A percentile compares a stretch with the other conserved stretches of the same genome.
These are phyloP conservation scores for Drosophila pseudoananassae DNA, from an alignment of 1,140 invertebrate genomes.

Conservation along the genomic window DNA sequence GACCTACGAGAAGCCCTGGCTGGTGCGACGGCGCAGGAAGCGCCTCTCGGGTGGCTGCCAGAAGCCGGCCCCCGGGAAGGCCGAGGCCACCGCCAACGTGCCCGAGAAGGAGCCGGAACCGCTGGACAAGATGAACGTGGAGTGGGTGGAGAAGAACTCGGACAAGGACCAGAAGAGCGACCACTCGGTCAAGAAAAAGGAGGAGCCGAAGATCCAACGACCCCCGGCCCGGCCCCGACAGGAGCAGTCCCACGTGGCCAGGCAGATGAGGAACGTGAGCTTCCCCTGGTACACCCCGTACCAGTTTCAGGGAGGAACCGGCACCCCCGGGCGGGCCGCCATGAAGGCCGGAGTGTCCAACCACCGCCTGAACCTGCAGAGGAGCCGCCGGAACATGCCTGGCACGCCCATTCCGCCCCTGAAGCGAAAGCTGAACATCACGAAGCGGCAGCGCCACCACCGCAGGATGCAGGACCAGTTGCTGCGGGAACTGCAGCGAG, in stretches of 20 bases:
- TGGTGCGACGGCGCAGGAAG: background rate
- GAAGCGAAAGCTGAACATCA: background rate
- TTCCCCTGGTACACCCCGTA: conserved; percentile 29
- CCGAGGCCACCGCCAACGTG: background rate
- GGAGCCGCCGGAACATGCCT: background rate
- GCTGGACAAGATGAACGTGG: background rate
- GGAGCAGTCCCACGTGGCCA: background rate
- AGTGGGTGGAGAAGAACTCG: background rate
- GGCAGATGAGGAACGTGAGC: conserved; percentile 1
- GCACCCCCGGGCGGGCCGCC: conserved; percentile 5
- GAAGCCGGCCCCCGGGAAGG: background rate
- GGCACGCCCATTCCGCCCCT: background rate
- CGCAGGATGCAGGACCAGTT: conserved; percentile 18
- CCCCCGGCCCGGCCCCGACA: too few relatives aligned
- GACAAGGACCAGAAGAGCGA: background rate
- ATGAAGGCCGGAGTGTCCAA: background rate
- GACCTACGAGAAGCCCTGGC: conserved; percentile 35
- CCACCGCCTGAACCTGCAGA: background rate
- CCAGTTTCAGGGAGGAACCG: conserved; percentile 35
- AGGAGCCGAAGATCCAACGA: background rate
- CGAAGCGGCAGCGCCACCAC: background rate
- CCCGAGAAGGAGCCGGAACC: background rate
- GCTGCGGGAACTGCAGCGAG: conserved; percentile 17
- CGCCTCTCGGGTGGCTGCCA: background rate
- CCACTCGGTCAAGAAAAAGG: background rate